phyloP scores from a whole-genome alignment of 2,888 invertebrate species.

The Alloplasta piceator region DNA sequence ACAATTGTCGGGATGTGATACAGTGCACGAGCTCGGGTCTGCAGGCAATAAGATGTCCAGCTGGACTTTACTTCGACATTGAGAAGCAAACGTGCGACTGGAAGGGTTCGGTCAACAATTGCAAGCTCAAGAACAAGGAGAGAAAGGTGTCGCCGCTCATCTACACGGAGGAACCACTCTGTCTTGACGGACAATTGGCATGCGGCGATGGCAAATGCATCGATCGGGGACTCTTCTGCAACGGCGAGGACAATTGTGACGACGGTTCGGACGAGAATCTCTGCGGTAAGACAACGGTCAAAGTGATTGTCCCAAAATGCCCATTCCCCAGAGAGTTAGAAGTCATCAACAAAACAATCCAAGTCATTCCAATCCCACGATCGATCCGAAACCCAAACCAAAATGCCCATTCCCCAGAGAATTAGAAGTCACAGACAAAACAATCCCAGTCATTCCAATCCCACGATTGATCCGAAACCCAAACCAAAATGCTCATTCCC shows the following conservation, averaged over 20 bases:
- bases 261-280: constrained; percentile 96
- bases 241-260: constrained; percentile 94
- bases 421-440: background rate
- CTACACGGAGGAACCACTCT: constrained; percentile 95
- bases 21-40: constrained; percentile 97
- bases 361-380: background rate
- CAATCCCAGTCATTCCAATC: too few relatives aligned
- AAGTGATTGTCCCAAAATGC: too few relatives aligned
- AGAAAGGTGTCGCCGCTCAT: constrained; percentile 93
- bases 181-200: constrained; percentile 93
- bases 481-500: too few relatives aligned
- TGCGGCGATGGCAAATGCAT: constrained; percentile 95
- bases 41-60: constrained; percentile 96
- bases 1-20: constrained; percentile 97
- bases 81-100: constrained; percentile 98
- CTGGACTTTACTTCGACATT: constrained; percentile 96
- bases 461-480: background rate
- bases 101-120: constrained; percentile 97
- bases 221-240: constrained; percentile 95
- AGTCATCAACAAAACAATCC: background rate
- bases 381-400: too few relatives aligned
- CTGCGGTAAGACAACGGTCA: constrained; percentile 88
- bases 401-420: background rate
- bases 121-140: constrained; percentile 95
- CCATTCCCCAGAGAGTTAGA: background rate